These are phyloP conservation scores for Acanthoscelides obtectus DNA, from an alignment of 2,888 invertebrate genomes.

Conservation along the genomic window DNA sequence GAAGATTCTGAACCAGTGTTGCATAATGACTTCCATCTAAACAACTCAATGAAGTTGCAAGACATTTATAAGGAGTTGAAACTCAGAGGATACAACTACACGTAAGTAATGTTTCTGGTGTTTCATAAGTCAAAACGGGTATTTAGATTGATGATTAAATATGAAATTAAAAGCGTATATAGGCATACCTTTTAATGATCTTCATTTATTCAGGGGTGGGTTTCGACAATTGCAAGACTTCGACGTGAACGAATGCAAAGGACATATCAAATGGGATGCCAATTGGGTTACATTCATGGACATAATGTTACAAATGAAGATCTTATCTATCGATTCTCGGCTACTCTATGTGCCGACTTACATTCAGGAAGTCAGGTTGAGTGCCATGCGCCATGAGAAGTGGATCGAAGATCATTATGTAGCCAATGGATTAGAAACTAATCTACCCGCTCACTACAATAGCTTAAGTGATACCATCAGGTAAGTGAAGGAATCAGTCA, in stretches of 20 bases:
- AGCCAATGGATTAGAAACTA: conserved; percentile 11
- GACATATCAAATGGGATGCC: conserved; percentile 28
- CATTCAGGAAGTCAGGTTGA: conserved; percentile 49
- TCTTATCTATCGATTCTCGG: conserved; percentile 64
- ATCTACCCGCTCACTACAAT: conserved; percentile 43
- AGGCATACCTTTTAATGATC: too few relatives aligned
- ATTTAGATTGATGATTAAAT: neutral
- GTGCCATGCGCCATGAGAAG: conserved; percentile 42
- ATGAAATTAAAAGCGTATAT: too few relatives aligned
- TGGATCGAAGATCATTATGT: conserved; percentile 8
- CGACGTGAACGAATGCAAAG: conserved; percentile 22
- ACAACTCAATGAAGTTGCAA: conserved; percentile 55
- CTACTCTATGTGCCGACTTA: conserved; percentile 65
- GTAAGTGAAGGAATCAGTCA: too few relatives aligned
- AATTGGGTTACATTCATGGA: conserved; percentile 89
- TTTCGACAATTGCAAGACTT: conserved; percentile 30
- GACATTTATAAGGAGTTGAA: conserved; percentile 66
- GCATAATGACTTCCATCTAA: too few relatives aligned
- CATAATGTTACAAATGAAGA: conserved; percentile 73
- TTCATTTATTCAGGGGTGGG: too few relatives aligned
- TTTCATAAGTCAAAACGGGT: neutral
- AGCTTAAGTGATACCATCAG: conserved; percentile 38
- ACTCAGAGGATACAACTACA: conserved; percentile 61
- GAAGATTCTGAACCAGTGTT: too few relatives aligned
- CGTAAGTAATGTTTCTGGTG: conserved; percentile 20